Evolutionary conservation across 2,113 vertebrate genomes (phyloP), one percentile per base, ranked within the genome.

Genomic region (Otocyon megalotis): DNA sequence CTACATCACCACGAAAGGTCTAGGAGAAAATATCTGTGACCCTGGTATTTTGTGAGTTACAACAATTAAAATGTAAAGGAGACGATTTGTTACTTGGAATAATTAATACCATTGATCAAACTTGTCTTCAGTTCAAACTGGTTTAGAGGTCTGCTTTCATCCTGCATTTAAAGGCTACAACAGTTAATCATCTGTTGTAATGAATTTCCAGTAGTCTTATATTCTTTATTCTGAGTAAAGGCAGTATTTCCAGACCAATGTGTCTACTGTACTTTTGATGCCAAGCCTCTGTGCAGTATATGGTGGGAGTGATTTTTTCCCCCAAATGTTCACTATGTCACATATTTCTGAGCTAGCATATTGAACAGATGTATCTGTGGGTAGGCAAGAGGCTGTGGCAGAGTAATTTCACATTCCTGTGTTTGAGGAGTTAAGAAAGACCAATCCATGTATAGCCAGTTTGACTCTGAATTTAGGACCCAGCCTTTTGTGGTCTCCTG

Each of bases 361-460:
- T 79, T 94, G 92, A 97, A 83, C 97, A 97, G 88, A 93, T 97
- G 74, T 94, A 90, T 90, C 74, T 96, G 93, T 91, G 93, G 88
- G 71, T 90, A 92, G 84, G 43, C n/a, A 95, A 72, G 85, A 84
- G 69, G 88, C 93, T 96, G 53, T 86, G 77, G 93, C 60, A 58
- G 86, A 84, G 82, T 93, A 86, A 69, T 63, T 97, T 77, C 58
- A 65, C 92, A 84, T 97, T 94, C 63, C 50, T 90, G 0, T 62
- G 76, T 90, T 90, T 88, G 71, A 93, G 77, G 30, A 88, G n/a
- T 93, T 50, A 65, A 86, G 65, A 85, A 95, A 82, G 62, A 69
- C 37, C n/a, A 60, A 10, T 16, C 72, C 19, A 2, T 24, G 35
- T 30, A 22, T 2, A 91, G 48, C 88, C 28, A 76, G 0, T 95